Conservation (phyloP, 2,113 vertebrate genomes). For the Pampusana beccarii region DNA sequence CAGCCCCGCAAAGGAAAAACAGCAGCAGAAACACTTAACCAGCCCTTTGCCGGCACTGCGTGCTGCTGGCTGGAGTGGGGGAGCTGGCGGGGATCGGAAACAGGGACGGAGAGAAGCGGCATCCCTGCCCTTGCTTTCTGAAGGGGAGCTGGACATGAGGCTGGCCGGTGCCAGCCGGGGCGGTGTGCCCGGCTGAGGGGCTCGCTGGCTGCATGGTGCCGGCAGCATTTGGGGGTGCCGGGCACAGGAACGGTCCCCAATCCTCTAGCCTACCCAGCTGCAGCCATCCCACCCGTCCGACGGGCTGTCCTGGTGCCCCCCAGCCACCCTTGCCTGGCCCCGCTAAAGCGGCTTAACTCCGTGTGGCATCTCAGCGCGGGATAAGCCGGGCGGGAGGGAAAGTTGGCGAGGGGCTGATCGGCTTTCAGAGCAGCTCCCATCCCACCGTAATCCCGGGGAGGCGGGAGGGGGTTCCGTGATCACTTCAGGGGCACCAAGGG, state of each 20-base stretch:
- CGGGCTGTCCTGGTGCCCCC: not conserved
- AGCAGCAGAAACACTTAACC: slow-evolving; percentile 52
- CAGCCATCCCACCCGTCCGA: not conserved
- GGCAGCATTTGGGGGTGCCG: rapidly evolving
- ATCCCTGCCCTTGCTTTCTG: not conserved
- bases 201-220: rapidly evolving
- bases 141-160: rapidly evolving
- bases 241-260: rapidly evolving
- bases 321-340: not conserved
- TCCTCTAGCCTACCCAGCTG: no score
- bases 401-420: slow-evolving; percentile 52
- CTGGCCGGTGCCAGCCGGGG: rapidly evolving
- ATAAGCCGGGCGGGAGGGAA: slow-evolving; percentile 61
- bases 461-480: rapidly evolving
- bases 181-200: rapidly evolving
- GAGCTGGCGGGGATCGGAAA: not conserved
- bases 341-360: slow-evolving; percentile 34
- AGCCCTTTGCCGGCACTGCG: not conserved
- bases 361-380: not conserved
- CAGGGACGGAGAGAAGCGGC: not conserved
- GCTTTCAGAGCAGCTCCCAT: not conserved
- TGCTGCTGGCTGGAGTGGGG: not conserved
- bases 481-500: not conserved
- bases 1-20: slow-evolving; percentile 40
- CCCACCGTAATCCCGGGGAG: not conserved